Evolutionary conservation across 2,888 invertebrate genomes (phyloP), one percentile per base, ranked within the genome.

Genomic region (Acanthoscelides obtectus): DNA sequence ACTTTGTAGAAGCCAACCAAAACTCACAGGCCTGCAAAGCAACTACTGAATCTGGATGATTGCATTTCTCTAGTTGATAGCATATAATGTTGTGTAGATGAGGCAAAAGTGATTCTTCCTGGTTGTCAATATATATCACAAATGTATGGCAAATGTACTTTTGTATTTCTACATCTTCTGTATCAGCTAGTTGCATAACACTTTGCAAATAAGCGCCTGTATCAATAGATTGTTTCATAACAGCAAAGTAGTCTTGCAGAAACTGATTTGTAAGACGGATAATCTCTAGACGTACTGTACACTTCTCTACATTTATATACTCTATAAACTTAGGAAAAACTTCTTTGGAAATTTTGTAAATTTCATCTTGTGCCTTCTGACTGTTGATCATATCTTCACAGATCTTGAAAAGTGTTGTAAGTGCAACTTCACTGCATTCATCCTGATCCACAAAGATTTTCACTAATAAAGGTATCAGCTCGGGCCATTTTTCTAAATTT

Each of bases 1-100:
- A 94, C 83, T 99, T 99, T 1, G 98, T 97, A 67, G 98, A 88
- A 0, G 98, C 95, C 69, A 99, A 87, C 99, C 99, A 99, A 87
- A 99, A 99, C 85, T 99, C 99, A 81, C 99, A 99, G 0, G 99
- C 99, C 86, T 99, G 99, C 75, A 99, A 87, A 0, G 99, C 97
- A 22, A 99, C 96, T 72, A 93, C 93, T 82, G 95, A 95, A 83
- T 99, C 97, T 4, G 91, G 87, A 84, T 95, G 94, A 88, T 97
- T 95, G 71, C 98, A 98, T 77, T 98, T 91, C 84, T 94, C 88
- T 81, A 99, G 86, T 94, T 99, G 97, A 84, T 98, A 99, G 91
- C 98, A 96, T 83, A 99, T 96, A 73, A 99, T 97, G 85, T 94
- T 94, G 81, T 95, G 93, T 88, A 99, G 92, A 83, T 98, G 97